Percentiles rank a stretch among this genome's conserved stretches.
phyloP scores from a whole-genome alignment of 2,113 vertebrate genomes.

The Otolemur garnettii region DNA sequence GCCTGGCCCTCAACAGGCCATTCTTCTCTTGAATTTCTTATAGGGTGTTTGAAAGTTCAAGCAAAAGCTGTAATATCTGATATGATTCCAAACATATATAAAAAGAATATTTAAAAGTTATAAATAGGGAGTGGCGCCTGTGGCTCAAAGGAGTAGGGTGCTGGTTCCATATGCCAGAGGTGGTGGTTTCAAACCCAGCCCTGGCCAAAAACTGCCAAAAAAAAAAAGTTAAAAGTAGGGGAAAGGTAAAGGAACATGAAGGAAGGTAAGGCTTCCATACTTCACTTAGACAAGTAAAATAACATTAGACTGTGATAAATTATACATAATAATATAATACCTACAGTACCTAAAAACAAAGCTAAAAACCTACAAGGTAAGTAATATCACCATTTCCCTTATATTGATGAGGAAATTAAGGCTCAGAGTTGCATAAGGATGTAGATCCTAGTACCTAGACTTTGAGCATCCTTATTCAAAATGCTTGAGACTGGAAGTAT shows the following conservation, averaged over 20 bases:
- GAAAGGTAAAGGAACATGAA: neutral
- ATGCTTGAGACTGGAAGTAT: neutral
- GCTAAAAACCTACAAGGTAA: neutral
- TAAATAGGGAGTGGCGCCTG: neutral
- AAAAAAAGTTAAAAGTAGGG: neutral
- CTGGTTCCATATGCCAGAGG: too few relatives aligned
- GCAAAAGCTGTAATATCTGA: conserved; percentile 31
- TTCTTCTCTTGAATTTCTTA: neutral
- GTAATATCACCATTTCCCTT: neutral
- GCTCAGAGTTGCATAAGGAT: neutral
- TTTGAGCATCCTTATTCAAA: neutral
- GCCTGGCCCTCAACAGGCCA: neutral
- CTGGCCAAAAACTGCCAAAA: too few relatives aligned
- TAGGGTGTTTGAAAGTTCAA: neutral
- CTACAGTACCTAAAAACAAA: neutral
- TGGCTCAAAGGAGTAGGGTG: too few relatives aligned
- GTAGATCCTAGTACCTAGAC: neutral
- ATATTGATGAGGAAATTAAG: neutral
- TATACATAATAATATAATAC: neutral
- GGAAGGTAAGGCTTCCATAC: neutral
- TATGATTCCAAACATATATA: neutral
- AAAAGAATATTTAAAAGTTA: neutral
- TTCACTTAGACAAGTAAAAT: conserved; percentile 29
- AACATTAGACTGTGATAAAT: neutral
- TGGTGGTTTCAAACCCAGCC: too few relatives aligned